Evolutionary conservation across 2,113 vertebrate species (phyloP).

Genomic region (Salminus brasiliensis): DNA sequence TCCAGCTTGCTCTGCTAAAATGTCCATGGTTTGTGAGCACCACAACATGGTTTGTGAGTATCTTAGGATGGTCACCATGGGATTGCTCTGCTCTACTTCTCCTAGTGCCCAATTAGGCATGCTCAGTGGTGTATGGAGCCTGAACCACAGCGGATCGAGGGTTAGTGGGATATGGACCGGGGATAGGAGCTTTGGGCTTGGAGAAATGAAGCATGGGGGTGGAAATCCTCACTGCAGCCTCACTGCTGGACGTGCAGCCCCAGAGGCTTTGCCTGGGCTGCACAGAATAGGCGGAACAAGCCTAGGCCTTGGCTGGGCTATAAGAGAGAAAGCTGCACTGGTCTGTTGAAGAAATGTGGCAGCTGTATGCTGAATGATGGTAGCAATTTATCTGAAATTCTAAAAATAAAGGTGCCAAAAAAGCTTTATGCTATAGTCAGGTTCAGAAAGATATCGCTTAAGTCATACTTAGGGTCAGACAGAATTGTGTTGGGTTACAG

Average conservation of each 20-base stretch:
- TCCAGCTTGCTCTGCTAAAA: neutral
- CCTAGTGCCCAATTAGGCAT: neutral
- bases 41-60: neutral
- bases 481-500: neutral
- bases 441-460: neutral
- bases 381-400: neutral
- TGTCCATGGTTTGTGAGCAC: neutral
- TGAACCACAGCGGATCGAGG: neutral
- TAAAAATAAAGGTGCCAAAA: neutral
- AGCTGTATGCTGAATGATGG: neutral
- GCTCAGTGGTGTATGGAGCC: neutral
- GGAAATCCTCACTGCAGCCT: neutral
- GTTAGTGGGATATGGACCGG: neutral
- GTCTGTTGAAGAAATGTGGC: neutral
- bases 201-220: neutral
- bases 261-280: neutral
- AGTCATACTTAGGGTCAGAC: neutral
- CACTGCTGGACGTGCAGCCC: neutral
- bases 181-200: neutral
- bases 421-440: neutral
- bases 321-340: neutral
- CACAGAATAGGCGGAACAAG: neutral
- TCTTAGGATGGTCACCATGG: neutral
- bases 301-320: neutral
- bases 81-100: neutral